phyloP scores from a whole-genome alignment of 2,888 invertebrate genomes.

The Parasteatoda lunata region DNA sequence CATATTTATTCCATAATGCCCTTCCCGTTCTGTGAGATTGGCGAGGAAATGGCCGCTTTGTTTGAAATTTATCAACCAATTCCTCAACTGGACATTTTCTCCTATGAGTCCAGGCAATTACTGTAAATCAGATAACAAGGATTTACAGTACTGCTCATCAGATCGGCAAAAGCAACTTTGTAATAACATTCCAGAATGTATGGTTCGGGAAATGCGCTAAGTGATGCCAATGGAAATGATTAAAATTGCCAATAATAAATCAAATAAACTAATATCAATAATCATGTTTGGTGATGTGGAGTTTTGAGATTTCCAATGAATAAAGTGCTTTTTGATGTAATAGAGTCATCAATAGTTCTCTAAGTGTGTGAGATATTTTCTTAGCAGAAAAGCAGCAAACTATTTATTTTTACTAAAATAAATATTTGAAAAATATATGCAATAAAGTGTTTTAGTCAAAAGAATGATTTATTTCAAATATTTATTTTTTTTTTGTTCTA shows the following conservation, averaged over 20 bases:
- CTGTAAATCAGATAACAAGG: conserved; percentile 41
- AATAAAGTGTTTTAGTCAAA: too few species aligned
- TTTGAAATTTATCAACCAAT: conserved; percentile 34
- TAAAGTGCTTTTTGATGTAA: too few species aligned
- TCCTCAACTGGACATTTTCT: conserved; percentile 33
- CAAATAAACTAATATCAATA: background rate
- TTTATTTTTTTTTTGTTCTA: too few species aligned
- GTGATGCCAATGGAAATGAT: background rate
- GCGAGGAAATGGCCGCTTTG: conserved; percentile 18
- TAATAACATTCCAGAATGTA: background rate
- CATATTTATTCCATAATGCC: conserved; percentile 45
- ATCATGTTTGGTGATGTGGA: background rate
- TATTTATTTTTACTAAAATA: too few species aligned
- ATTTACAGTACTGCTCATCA: background rate
- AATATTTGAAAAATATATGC: too few species aligned
- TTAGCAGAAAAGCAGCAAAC: too few species aligned
- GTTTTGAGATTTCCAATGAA: too few species aligned
- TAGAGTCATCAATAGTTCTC: too few species aligned
- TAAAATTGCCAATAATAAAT: background rate
- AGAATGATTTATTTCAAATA: too few species aligned
- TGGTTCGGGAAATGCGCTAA: background rate
- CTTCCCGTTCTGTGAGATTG: background rate
- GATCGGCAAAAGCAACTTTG: conserved; percentile 4
- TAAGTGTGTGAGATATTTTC: too few species aligned
- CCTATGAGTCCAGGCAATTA: conserved; percentile 25